Base-by-base conservation (phyloP, 2,888 invertebrate genomes). In the Tupiocoris notatus region DNA sequence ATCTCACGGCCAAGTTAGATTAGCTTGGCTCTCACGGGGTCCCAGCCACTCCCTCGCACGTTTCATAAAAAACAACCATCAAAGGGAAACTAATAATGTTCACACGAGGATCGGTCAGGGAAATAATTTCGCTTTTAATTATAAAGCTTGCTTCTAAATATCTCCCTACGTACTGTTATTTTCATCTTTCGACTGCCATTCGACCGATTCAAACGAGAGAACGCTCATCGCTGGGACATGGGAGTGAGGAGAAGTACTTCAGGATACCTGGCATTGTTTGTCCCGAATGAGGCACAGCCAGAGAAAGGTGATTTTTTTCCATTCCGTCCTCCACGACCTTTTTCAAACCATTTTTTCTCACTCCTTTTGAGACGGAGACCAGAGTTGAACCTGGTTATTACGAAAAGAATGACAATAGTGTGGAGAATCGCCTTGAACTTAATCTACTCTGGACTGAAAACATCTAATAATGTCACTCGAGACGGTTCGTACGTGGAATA, bases 351-450 rank as follows among this genome's bases (percentile, higher is more conserved):
- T 20, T 59, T 59, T 57, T 57, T 59, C 23, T 25, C 59, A 24
- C 58, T 57, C 54, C 22, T 63, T 22, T 63, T 22, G 20, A 63
- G 24, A 59, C 12, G 23, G 59, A 58, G 59, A 22, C 22, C 70
- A n/a, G 54, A 59, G 56, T 57, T 59, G 23, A 59, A 70, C 58
- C 73, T 73, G 63, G 73, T 73, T 62, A 73, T 73, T 73, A 73
- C 73, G 54, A 39, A 54, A 73, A 58, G 73, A 73, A 73, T 73
- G 73, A 73, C 73, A 73, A 73, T 73, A 73, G 73, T 73, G 73
- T 54, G 56, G 63, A 62, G 63, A 73, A 73, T 73, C 62, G 63
- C 73, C 73, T 25, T 3, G 59, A 23, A 24, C 25, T 59, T 70
- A 70, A 70, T 70, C 70, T 70, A 70, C 70, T 58, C 24, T 17